Conservation (phyloP, 2,888 invertebrate species). For the Drosophila infuscata region DNA sequence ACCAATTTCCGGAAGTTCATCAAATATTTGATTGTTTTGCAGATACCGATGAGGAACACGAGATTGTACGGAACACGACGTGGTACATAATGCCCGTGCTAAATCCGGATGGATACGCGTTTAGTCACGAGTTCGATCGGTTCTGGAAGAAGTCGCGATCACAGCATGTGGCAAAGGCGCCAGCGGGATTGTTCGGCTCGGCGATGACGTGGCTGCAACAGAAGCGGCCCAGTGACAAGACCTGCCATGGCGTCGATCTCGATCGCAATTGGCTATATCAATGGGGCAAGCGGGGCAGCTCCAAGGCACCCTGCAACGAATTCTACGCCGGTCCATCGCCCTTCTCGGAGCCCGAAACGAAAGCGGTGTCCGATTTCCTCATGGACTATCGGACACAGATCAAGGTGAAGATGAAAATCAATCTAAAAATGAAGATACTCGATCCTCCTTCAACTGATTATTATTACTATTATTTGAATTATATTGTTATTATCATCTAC, state of each 20-base stretch:
- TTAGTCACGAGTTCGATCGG: slow-evolving; percentile 90
- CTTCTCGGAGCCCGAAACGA: slow-evolving; percentile 92
- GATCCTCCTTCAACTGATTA: not conserved
- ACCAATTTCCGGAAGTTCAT: not conserved
- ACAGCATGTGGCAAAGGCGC: slow-evolving; percentile 83
- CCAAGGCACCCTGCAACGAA: slow-evolving; percentile 91
- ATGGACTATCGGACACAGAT: slow-evolving; percentile 87
- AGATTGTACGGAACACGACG: slow-evolving; percentile 82
- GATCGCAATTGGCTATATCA: slow-evolving; percentile 92
- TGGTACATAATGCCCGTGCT: slow-evolving; percentile 92
- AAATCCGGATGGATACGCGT: slow-evolving; percentile 93
- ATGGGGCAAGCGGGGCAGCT: slow-evolving; percentile 90
- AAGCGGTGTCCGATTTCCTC: slow-evolving; percentile 88
- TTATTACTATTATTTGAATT: not conserved
- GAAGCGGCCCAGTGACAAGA: slow-evolving; percentile 72
- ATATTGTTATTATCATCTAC: not conserved
- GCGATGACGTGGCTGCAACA: slow-evolving; percentile 84
- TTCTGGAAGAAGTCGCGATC: slow-evolving; percentile 93
- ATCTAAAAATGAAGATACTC: not conserved
- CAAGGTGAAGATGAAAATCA: slow-evolving; percentile 85
- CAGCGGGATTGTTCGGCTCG: slow-evolving; percentile 79
- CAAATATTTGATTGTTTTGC: not conserved
- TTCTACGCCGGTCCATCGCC: slow-evolving; percentile 90
- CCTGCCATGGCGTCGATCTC: slow-evolving; percentile 91
- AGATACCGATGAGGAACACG: slow-evolving; percentile 75